These are phyloP conservation scores for Coreius guichenoti DNA, from an alignment of 2,797 vertebrate genomes.

Conservation along the genomic window DNA sequence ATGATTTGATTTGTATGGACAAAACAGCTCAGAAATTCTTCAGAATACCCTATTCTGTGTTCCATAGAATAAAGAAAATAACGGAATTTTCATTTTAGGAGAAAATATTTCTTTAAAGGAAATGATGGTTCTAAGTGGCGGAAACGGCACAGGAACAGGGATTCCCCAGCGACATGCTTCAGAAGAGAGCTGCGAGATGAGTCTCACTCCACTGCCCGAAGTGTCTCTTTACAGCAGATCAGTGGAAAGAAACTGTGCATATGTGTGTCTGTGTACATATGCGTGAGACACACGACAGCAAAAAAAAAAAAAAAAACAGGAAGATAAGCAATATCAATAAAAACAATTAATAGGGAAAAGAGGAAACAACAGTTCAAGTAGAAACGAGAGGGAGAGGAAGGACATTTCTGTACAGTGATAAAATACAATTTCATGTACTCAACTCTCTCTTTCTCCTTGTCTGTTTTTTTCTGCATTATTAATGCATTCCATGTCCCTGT, in stretches of 20 bases:
- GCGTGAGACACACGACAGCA: not conserved
- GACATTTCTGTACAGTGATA: constrained; percentile 26
- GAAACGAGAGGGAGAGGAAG: not conserved
- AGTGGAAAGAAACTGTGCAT: not conserved
- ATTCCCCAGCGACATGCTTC: constrained; percentile 41
- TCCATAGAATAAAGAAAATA: not conserved
- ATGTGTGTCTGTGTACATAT: not conserved
- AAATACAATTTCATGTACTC: constrained; percentile 25
- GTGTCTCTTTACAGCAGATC: constrained; percentile 7
- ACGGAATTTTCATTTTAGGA: not conserved
- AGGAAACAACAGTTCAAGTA: not conserved
- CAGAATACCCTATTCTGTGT: not conserved
- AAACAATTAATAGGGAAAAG: not conserved
- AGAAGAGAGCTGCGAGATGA: constrained; percentile 19
- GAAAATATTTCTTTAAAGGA: not conserved
- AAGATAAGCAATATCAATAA: not conserved
- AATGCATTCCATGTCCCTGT: constrained; percentile 45
- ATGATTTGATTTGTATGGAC: not conserved
- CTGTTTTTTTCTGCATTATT: constrained; percentile 53
- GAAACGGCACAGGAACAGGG: constrained; percentile 29
- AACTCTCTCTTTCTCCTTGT: constrained; percentile 6
- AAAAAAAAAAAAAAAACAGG: not conserved
- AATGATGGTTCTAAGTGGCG: constrained; percentile 5
- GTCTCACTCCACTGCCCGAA: not conserved
- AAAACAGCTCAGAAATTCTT: not conserved